Conservation (phyloP, 2,888 invertebrate species). For the Diplolepis rosae region DNA sequence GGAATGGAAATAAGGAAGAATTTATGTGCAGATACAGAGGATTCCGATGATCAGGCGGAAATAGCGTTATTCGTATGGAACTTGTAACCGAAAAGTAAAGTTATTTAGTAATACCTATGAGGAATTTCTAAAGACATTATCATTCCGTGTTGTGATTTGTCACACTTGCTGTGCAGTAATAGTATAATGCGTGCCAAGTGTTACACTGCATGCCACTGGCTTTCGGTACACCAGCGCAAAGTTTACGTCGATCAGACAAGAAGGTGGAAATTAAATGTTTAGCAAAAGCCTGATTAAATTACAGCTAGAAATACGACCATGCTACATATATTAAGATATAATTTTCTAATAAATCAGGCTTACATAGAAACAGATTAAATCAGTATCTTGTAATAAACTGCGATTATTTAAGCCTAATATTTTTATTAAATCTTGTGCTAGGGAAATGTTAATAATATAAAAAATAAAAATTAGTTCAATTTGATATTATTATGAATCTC, state of each 20-base stretch:
- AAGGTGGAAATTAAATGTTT: conserved; percentile 5
- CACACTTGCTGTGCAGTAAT: conserved; percentile 45
- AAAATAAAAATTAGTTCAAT: no score
- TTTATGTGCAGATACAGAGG: not conserved
- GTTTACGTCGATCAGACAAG: conserved; percentile 5
- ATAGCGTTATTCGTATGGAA: not conserved
- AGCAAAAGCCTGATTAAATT: conserved; percentile 10
- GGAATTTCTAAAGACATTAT: conserved; percentile 39
- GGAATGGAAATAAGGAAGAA: no score
- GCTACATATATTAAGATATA: not conserved
- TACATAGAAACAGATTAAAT: no score
- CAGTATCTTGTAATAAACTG: no score
- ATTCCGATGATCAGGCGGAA: not conserved
- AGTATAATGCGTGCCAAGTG: conserved; percentile 46
- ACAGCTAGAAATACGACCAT: not conserved
- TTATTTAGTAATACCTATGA: conserved; percentile 41
- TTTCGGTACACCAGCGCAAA: conserved; percentile 31
- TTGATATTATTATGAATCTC: no score
- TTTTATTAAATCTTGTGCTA: no score
- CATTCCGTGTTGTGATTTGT: conserved; percentile 51
- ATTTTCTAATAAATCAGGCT: no score
- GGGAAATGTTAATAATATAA: no score
- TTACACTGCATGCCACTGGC: conserved; percentile 42
- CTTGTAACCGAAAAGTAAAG: conserved; percentile 41
- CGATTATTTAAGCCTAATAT: no score